Percentiles rank a stretch among this genome's conserved stretches.
Evolutionary conservation across 2,797 vertebrate species (phyloP).

Genomic region (Lagodon rhomboides): DNA sequence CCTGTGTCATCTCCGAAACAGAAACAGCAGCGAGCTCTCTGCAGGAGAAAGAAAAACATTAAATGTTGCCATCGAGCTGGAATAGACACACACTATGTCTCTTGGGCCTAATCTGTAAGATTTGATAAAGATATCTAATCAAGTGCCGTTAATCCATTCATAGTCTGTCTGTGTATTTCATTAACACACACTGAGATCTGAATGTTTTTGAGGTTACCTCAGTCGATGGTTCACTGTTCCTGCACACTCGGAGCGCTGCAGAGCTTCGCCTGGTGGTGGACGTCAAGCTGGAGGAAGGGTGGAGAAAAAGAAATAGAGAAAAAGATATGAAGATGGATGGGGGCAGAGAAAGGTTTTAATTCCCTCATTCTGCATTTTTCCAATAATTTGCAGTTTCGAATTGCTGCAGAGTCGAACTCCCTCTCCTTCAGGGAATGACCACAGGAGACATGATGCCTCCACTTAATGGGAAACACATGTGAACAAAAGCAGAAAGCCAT

Average conservation of each 20-base stretch:
- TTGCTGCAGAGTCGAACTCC: constrained; percentile 48
- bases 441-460: constrained; percentile 75
- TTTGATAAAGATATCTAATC: constrained; percentile 4
- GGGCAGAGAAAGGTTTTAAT: constrained; percentile 43
- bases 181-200: constrained; percentile 21
- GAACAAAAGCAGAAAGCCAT: constrained; percentile 47
- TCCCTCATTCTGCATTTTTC: constrained; percentile 46
- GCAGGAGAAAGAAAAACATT: constrained; percentile 61
- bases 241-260: constrained; percentile 90
- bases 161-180: constrained; percentile 24
- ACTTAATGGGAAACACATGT: constrained; percentile 81
- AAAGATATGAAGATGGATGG: constrained; percentile 28
- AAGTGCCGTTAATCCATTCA: constrained; percentile 14
- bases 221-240: constrained; percentile 89
- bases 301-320: constrained; percentile 21
- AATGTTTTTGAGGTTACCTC: constrained; percentile 85
- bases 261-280: constrained; percentile 96
- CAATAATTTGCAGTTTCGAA: constrained; percentile 63
- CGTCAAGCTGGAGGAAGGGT: constrained; percentile 86
- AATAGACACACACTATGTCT: background rate
- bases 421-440: constrained; percentile 53
- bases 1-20: constrained; percentile 91
- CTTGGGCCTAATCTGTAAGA: constrained; percentile 18
- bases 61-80: constrained; percentile 22
- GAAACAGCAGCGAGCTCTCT: constrained; percentile 98